A percentile compares a stretch with the other conserved stretches of the same genome.
Conservation (phyloP, 1,140 invertebrate genomes). For the Trachymyrmex septentrionalis region DNA sequence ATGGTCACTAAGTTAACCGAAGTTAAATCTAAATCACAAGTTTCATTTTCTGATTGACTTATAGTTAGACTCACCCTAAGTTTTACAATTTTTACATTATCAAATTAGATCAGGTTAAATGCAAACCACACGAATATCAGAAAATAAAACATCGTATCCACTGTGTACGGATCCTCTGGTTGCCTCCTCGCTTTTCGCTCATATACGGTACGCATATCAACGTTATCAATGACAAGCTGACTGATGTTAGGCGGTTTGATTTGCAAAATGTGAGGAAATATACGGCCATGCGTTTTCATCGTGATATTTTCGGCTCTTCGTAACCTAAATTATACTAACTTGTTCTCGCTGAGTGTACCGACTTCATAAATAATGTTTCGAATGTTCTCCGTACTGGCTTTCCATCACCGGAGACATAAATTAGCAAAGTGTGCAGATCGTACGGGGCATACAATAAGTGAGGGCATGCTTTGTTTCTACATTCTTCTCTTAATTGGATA, state of each 20-base stretch:
- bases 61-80: too few species aligned
- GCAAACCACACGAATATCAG: too few species aligned
- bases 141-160: neutral
- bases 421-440: conserved; percentile 20
- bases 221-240: neutral
- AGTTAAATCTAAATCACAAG: too few species aligned
- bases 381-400: neutral
- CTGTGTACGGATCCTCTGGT: neutral
- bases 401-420: conserved; percentile 23
- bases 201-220: neutral
- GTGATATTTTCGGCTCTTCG: conserved; percentile 7
- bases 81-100: too few species aligned
- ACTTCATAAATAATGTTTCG: conserved; percentile 24
- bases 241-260: conserved; percentile 7
- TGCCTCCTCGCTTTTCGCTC: neutral
- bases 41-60: too few species aligned
- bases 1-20: too few species aligned
- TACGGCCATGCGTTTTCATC: neutral
- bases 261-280: neutral
- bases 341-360: neutral
- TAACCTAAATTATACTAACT: neutral
- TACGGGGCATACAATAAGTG: conserved; percentile 14
- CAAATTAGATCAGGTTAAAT: too few species aligned
- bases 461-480: conserved; percentile 17
- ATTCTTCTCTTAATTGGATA: conserved; percentile 21